phyloP scores from a whole-genome alignment of 2,797 vertebrate species.

The Halcyon badia region DNA sequence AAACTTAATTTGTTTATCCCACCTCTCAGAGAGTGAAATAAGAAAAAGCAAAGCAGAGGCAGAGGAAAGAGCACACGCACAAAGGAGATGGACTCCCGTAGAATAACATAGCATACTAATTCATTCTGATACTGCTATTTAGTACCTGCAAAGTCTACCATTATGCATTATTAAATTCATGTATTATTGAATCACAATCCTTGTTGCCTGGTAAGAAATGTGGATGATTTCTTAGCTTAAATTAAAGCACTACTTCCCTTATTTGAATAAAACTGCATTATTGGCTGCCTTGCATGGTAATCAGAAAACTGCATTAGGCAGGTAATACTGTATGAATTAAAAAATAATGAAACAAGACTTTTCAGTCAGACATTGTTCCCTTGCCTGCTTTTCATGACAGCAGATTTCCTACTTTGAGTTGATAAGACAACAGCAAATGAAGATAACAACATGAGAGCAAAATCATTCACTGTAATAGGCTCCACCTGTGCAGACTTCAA shows the following conservation, averaged over 20 bases:
- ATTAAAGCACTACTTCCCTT: constrained; percentile 83
- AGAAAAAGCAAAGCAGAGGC: constrained; percentile 29
- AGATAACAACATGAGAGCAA: constrained; percentile 85
- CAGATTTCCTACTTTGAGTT: constrained; percentile 82
- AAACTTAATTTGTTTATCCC: constrained; percentile 18
- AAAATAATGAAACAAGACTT: constrained; percentile 96
- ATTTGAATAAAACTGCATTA: constrained; percentile 87
- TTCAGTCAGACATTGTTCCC: constrained; percentile 91
- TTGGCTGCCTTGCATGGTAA: constrained; percentile 82
- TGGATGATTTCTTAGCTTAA: constrained; percentile 84
- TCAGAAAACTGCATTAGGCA: constrained; percentile 97
- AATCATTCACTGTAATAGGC: constrained; percentile 86
- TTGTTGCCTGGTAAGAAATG: constrained; percentile 85
- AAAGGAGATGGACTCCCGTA: background rate
- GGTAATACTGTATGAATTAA: constrained; percentile 95
- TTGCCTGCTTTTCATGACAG: constrained; percentile 82
- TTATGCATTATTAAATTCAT: constrained; percentile 88
- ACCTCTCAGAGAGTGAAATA: background rate
- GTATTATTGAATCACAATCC: constrained; percentile 85
- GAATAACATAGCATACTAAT: constrained; percentile 72
- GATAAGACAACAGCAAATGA: constrained; percentile 87
- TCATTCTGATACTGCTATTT: constrained; percentile 80
- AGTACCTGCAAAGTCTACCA: constrained; percentile 83
- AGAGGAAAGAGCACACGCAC: background rate
- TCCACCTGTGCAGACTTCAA: constrained; percentile 84